These are phyloP conservation scores for Bufo bufo DNA, from an alignment of 2,113 vertebrate species.

Conservation along the genomic window DNA sequence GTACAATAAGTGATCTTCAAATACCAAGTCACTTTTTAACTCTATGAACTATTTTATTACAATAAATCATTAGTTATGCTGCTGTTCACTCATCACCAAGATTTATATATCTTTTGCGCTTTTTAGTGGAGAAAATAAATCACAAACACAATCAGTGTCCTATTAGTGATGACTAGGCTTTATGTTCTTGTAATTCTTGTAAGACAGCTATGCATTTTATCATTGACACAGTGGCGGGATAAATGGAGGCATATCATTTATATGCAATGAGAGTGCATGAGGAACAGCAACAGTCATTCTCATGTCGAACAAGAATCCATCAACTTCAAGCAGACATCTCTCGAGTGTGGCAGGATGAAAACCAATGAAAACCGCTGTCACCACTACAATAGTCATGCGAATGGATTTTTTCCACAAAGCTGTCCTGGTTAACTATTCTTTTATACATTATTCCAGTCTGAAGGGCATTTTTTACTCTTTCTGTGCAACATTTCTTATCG, in stretches of 20 bases:
- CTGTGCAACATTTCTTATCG: background rate
- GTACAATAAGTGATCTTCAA: no score
- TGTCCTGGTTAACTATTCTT: conserved; percentile 16
- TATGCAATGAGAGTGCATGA: conserved; percentile 11
- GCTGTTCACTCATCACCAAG: background rate
- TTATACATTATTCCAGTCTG: conserved; percentile 5
- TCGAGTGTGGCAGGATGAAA: conserved; percentile 32
- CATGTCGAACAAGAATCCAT: conserved; percentile 27
- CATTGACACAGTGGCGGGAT: background rate
- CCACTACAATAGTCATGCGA: background rate
- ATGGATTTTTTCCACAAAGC: conserved; percentile 25
- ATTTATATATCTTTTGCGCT: background rate
- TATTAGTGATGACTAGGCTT: background rate
- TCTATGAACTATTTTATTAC: background rate
- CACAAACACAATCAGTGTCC: background rate
- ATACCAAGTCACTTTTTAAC: no score
- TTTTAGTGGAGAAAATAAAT: background rate
- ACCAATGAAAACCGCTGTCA: conserved; percentile 26
- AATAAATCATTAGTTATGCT: background rate
- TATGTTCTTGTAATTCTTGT: background rate
- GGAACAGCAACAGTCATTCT: conserved; percentile 15
- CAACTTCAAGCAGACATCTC: conserved; percentile 29
- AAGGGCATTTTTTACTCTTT: background rate
- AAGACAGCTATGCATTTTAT: conserved; percentile 6
- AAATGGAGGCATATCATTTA: conserved; percentile 6